Percentiles rank a stretch among this genome's conserved stretches.
phyloP scores from a whole-genome alignment of 2,113 vertebrate genomes.

The Apteryx mantelli region DNA sequence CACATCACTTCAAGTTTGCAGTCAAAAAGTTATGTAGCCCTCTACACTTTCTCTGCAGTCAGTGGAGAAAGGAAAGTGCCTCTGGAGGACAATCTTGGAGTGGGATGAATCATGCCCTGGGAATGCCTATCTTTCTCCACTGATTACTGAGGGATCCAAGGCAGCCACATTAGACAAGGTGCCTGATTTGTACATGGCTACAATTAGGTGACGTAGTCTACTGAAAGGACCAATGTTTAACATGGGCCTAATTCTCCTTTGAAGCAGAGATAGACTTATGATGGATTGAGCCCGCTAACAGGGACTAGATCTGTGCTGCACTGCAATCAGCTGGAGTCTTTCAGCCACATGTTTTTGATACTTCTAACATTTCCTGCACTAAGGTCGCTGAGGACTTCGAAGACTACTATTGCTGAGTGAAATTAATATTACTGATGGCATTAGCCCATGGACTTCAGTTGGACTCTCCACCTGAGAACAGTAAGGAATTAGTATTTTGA shows the following conservation, averaged over 20 bases:
- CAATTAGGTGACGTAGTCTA: neutral
- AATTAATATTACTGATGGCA: constrained; percentile 27
- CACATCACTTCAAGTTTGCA: fast-evolving
- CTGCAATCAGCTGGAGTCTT: fast-evolving
- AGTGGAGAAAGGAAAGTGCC: neutral
- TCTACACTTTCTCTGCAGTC: neutral
- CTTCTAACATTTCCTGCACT: constrained; percentile 5
- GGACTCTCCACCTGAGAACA: constrained; percentile 4
- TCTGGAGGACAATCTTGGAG: neutral
- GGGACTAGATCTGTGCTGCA: neutral
- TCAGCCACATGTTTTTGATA: constrained; percentile 32
- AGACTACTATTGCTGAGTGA: neutral
- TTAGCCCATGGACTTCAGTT: neutral
- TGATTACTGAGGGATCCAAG: neutral
- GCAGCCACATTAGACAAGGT: neutral
- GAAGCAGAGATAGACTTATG: neutral
- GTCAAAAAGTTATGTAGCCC: fast-evolving
- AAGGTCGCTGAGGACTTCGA: constrained; percentile 39
- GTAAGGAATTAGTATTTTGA: neutral
- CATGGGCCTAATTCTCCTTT: neutral
- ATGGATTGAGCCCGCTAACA: neutral
- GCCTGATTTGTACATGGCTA: neutral
- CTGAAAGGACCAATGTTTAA: neutral
- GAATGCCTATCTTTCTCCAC: neutral
- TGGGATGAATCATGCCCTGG: fast-evolving